phyloP scores from a whole-genome alignment of 2,797 vertebrate species.

The Sciurus vulgaris region DNA sequence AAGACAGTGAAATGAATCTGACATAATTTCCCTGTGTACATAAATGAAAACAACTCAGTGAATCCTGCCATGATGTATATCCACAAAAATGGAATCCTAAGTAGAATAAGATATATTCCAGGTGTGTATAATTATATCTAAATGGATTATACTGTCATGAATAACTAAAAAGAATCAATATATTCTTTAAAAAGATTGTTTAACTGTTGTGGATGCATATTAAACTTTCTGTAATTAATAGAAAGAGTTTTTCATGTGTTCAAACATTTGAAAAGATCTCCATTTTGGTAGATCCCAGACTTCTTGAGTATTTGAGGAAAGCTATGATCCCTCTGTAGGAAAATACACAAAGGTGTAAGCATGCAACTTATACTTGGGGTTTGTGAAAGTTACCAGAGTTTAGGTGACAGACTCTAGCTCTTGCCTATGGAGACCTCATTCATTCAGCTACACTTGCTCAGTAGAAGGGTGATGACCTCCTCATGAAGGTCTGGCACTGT shows the following conservation, averaged over 20 bases:
- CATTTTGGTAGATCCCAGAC: background rate
- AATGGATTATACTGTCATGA: no score
- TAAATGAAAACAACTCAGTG: no score
- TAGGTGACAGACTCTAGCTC: background rate
- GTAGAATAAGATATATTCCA: no score
- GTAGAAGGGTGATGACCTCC: background rate
- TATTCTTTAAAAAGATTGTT: background rate
- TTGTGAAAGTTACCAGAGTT: background rate
- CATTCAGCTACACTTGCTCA: background rate
- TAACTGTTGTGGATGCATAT: background rate
- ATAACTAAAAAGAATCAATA: no score
- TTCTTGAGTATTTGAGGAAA: background rate
- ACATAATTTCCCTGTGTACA: no score
- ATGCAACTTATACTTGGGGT: background rate
- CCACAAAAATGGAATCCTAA: no score
- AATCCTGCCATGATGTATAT: no score
- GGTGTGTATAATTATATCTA: no score
- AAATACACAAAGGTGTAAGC: background rate
- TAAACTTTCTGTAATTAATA: background rate
- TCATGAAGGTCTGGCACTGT: background rate
- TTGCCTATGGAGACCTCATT: background rate
- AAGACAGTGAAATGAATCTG: no score
- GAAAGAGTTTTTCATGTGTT: no score
- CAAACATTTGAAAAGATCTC: background rate
- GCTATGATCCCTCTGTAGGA: background rate